A percentile compares a stretch with the other conserved stretches of the same genome.
These are phyloP conservation scores for Holotrichia oblita DNA, from an alignment of 1,140 invertebrate genomes.

Conservation along the genomic window DNA sequence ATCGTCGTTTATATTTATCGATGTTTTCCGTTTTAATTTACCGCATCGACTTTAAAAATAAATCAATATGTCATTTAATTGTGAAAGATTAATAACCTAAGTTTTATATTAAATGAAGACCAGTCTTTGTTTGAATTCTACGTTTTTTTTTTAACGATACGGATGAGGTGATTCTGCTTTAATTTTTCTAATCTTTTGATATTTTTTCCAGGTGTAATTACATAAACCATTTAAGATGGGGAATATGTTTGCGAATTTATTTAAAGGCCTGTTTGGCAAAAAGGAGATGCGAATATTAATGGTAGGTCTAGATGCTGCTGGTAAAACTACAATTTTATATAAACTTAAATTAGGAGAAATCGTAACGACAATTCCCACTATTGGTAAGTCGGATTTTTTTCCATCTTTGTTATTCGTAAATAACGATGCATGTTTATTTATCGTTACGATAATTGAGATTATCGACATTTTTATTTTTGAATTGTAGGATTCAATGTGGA, in stretches of 20 bases:
- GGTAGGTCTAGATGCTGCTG: slow-evolving; percentile 98
- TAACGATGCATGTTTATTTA: too few relatives aligned
- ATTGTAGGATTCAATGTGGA: slow-evolving; percentile 91
- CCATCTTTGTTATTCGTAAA: too few relatives aligned
- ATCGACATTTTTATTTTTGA: too few relatives aligned
- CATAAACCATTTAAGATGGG: slow-evolving; percentile 74
- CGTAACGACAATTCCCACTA: slow-evolving; percentile 99
- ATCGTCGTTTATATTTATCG: not conserved
- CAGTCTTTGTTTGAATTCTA: too few relatives aligned
- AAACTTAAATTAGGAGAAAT: slow-evolving; percentile 99
- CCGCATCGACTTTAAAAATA: slow-evolving; percentile 41
- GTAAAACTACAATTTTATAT: slow-evolving; percentile 99
- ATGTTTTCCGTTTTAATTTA: not conserved
- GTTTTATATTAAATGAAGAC: too few relatives aligned
- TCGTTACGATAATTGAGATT: too few relatives aligned
- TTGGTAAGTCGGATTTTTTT: slow-evolving; percentile 77
- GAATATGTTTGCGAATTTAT: slow-evolving; percentile 87
- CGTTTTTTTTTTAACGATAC: too few relatives aligned
- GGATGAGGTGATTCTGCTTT: slow-evolving; percentile 49
- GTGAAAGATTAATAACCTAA: slow-evolving; percentile 57
- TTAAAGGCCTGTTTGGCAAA: slow-evolving; percentile 97
- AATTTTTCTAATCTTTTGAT: slow-evolving; percentile 13
- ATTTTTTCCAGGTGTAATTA: slow-evolving; percentile 62
- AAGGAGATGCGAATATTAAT: slow-evolving; percentile 99
- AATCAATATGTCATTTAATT: slow-evolving; percentile 57